Conservation (phyloP, 2,113 vertebrate species). For the Melanerpes formicivorus region DNA sequence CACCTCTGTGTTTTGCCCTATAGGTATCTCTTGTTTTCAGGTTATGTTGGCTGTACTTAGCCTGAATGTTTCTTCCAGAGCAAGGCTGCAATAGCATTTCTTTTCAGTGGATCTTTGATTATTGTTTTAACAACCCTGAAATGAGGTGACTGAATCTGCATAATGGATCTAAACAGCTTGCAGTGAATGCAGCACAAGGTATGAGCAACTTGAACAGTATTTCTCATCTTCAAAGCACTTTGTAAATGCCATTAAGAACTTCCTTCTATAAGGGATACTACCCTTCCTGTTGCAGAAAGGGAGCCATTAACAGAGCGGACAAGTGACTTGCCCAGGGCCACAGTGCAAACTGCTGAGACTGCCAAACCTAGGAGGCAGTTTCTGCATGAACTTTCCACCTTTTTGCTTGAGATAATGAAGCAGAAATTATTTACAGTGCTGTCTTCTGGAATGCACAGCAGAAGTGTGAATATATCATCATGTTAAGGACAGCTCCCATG, state of each 20-base stretch:
- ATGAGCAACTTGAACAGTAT: not conserved
- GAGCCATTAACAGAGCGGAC: not conserved
- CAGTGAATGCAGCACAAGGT: not conserved
- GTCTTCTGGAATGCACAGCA: not conserved
- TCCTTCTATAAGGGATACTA: not conserved
- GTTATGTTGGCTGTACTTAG: not conserved
- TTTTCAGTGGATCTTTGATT: not conserved
- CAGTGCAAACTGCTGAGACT: not conserved
- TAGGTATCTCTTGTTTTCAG: not conserved
- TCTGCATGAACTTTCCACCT: not conserved
- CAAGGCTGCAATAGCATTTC: not conserved
- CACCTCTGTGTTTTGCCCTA: not conserved
- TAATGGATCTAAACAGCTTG: not conserved
- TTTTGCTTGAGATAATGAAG: not conserved
- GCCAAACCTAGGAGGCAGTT: not conserved
- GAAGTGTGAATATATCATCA: not conserved
- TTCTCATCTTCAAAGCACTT: slow-evolving; percentile 20
- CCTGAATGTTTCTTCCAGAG: not conserved
- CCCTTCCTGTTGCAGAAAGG: not conserved
- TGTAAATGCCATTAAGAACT: not conserved
- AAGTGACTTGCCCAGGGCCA: not conserved
- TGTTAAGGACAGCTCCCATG: not conserved
- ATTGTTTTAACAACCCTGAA: slow-evolving; percentile 21
- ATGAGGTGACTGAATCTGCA: not conserved
- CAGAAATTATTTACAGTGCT: not conserved